phyloP scores from a whole-genome alignment of 2,797 vertebrate species.

The Amniataba percoides region DNA sequence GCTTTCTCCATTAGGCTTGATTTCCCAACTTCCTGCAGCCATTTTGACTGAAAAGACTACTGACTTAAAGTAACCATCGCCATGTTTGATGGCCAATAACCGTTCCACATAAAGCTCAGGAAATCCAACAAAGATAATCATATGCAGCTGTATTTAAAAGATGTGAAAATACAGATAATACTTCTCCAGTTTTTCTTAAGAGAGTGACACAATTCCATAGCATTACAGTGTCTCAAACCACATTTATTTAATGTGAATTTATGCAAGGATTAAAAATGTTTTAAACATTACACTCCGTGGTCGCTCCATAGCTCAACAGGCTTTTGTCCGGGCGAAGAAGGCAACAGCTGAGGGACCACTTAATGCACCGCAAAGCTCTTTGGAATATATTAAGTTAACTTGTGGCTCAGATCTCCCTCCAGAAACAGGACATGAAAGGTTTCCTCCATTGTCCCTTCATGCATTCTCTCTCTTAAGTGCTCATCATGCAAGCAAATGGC shows the following conservation, averaged over 20 bases:
- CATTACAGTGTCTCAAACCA: constrained; percentile 32
- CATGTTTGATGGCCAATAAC: constrained; percentile 21
- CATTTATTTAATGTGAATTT: constrained; percentile 48
- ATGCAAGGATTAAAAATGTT: constrained; percentile 68
- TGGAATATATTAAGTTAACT: constrained; percentile 77
- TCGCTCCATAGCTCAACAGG: constrained; percentile 56
- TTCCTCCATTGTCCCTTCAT: constrained; percentile 50
- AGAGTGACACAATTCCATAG: constrained; percentile 5
- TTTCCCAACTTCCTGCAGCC: constrained; percentile 54
- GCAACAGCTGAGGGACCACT: constrained; percentile 76
- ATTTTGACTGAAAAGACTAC: constrained; percentile 43
- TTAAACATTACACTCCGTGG: constrained; percentile 64
- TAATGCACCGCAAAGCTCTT: constrained; percentile 69
- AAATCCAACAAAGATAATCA: not conserved
- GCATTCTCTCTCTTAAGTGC: constrained; percentile 42
- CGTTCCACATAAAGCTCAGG: constrained; percentile 3
- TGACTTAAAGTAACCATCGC: constrained; percentile 34
- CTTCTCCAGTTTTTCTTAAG: not conserved
- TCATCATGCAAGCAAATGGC: constrained; percentile 53
- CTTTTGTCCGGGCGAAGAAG: constrained; percentile 55
- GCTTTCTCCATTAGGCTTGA: constrained; percentile 62
- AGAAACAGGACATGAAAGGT: constrained; percentile 72
- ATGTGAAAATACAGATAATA: not conserved
- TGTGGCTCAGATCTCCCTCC: constrained; percentile 72
- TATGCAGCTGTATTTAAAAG: constrained; percentile 4